A percentile compares a stretch with the other conserved stretches of the same genome.
phyloP scores from a whole-genome alignment of 2,888 invertebrate species.

The Busseola fusca region DNA sequence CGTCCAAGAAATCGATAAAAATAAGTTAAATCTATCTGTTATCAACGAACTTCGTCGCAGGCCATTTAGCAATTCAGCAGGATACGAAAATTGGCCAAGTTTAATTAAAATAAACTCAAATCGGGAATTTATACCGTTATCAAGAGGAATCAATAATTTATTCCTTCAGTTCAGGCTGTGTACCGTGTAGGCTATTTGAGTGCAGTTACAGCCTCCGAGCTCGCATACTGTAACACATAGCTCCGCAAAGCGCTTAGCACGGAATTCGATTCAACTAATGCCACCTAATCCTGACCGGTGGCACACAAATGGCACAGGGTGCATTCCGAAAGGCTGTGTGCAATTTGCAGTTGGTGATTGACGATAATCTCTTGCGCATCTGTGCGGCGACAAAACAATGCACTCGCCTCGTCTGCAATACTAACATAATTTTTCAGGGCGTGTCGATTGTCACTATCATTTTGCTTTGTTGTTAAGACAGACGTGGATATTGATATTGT shows the following conservation, averaged over 20 bases:
- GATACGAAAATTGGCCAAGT: slow-evolving; percentile 79
- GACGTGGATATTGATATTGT: slow-evolving; percentile 27
- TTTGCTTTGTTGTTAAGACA: slow-evolving; percentile 46
- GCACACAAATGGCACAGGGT: slow-evolving; percentile 81
- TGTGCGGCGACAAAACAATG: slow-evolving; percentile 77
- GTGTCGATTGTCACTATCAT: slow-evolving; percentile 52
- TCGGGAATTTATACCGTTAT: slow-evolving; percentile 60
- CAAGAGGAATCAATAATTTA: slow-evolving; percentile 70
- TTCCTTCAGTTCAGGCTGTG: slow-evolving; percentile 57
- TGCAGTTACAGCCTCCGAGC: slow-evolving; percentile 68
- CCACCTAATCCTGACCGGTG: slow-evolving; percentile 84
- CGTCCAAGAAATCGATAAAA: slow-evolving; percentile 67
- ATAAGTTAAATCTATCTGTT: slow-evolving; percentile 68
- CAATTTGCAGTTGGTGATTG: slow-evolving; percentile 86
- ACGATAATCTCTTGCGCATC: slow-evolving; percentile 83
- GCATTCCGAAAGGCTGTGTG: slow-evolving; percentile 84
- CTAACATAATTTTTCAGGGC: slow-evolving; percentile 67
- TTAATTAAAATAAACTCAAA: slow-evolving; percentile 76
- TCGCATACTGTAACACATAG: slow-evolving; percentile 79
- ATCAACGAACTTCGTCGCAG: slow-evolving; percentile 54
- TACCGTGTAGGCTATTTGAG: slow-evolving; percentile 64
- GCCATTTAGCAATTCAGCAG: slow-evolving; percentile 69
- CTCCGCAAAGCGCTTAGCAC: slow-evolving; percentile 84
- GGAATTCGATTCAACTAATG: slow-evolving; percentile 88
- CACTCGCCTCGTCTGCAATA: slow-evolving; percentile 54